A percentile compares a stretch with the other conserved stretches of the same genome.
These are phyloP conservation scores for Drosophila mercatorum DNA, from an alignment of 2,888 invertebrate species.

Conservation along the genomic window DNA sequence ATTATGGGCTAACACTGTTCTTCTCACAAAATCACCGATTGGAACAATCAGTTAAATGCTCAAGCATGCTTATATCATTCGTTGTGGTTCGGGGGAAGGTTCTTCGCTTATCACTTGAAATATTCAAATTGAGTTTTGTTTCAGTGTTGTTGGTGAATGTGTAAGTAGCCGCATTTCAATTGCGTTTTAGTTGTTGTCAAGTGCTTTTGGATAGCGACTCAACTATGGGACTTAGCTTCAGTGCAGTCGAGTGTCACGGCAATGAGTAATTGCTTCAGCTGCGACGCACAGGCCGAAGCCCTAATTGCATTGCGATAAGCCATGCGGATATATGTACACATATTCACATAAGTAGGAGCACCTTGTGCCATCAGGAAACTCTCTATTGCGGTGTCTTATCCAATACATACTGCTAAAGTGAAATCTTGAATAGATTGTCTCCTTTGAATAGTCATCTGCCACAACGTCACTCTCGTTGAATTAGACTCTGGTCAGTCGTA, in stretches of 20 bases:
- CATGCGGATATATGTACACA: not conserved
- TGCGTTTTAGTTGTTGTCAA: slow-evolving; percentile 67
- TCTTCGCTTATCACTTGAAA: slow-evolving; percentile 53
- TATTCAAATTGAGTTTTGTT: slow-evolving; percentile 63
- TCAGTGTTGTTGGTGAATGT: slow-evolving; percentile 41
- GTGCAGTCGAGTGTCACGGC: slow-evolving; percentile 50
- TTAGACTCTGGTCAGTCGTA: not conserved
- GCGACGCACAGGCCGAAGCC: slow-evolving; percentile 30
- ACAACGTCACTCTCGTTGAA: not conserved
- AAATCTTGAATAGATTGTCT: slow-evolving; percentile 2
- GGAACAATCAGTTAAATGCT: slow-evolving; percentile 78
- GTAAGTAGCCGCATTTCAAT: slow-evolving; percentile 73
- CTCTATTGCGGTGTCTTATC: slow-evolving; percentile 22
- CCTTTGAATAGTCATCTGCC: not conserved
- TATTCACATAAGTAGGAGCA: slow-evolving; percentile 10
- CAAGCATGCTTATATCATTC: slow-evolving; percentile 51
- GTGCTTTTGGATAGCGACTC: slow-evolving; percentile 42
- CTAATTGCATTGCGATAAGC: slow-evolving; percentile 62
- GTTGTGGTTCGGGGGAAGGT: slow-evolving; percentile 21
- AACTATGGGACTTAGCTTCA: slow-evolving; percentile 23
- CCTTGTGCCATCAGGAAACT: slow-evolving; percentile 27
- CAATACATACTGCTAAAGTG: not conserved
- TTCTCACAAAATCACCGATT: slow-evolving; percentile 76
- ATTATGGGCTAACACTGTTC: slow-evolving; percentile 59
- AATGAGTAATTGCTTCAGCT: slow-evolving; percentile 66